Evolutionary conservation across 2,797 vertebrate species (phyloP).

Genomic region (Otus scops): DNA sequence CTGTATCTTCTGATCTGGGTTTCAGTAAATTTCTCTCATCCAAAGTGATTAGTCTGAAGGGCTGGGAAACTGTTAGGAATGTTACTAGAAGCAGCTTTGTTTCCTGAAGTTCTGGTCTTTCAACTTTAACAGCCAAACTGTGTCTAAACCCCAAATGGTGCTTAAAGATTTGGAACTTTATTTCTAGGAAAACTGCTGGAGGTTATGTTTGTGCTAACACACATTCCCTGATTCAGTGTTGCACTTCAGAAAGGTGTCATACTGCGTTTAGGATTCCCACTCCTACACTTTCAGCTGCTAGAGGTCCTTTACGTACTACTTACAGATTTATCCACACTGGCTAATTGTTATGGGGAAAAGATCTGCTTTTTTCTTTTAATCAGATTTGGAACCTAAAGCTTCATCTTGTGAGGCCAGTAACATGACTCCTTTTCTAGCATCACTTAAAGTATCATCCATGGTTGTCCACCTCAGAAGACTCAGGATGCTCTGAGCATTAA

Average conservation of each 20-base stretch:
- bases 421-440: neutral
- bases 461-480: neutral
- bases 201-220: neutral
- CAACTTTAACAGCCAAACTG: neutral
- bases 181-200: neutral
- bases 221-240: neutral
- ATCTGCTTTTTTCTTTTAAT: neutral
- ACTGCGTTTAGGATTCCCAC: neutral
- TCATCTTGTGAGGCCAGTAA: neutral
- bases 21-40: neutral
- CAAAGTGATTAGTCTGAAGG: neutral
- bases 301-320: neutral
- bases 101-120: neutral
- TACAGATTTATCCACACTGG: neutral
- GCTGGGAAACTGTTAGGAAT: neutral
- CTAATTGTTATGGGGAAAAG: neutral
- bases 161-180: neutral
- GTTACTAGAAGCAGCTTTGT: neutral
- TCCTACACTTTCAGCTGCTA: neutral
- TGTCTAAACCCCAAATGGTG: neutral
- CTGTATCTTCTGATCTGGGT: neutral
- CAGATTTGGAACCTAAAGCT: neutral
- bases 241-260: neutral
- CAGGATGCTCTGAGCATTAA: neutral
- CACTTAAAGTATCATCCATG: neutral